Conservation (phyloP, 1,140 invertebrate species). For the Rhopalosiphum maidis region DNA sequence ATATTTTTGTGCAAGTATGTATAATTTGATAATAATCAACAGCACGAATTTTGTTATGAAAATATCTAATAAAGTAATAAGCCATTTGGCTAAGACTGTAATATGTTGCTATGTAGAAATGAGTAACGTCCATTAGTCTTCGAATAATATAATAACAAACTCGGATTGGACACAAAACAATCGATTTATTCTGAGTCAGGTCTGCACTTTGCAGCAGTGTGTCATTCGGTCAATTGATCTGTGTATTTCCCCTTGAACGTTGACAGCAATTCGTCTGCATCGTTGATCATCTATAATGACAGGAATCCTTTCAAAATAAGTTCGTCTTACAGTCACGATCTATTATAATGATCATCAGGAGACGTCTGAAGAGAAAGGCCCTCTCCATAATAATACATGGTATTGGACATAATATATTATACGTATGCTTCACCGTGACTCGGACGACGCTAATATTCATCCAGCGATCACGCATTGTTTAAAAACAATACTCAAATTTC, state of each 20-base stretch:
- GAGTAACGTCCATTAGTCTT: not conserved
- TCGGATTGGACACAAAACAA: not conserved
- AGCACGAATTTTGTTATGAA: constrained; percentile 20
- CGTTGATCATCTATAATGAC: not conserved
- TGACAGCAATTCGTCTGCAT: not conserved
- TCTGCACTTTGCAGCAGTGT: not conserved
- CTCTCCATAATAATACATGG: not conserved
- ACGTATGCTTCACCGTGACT: not conserved
- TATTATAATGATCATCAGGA: not conserved
- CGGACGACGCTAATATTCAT: not conserved
- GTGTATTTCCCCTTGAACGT: not conserved
- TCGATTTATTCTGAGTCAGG: not conserved
- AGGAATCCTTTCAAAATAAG: not conserved
- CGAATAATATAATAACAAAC: not conserved
- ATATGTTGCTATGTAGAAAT: not conserved
- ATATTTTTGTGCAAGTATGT: not conserved
- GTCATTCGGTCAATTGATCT: constrained; percentile 37
- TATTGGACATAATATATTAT: not conserved
- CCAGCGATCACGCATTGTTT: not conserved
- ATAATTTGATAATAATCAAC: constrained; percentile 36
- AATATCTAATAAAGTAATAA: not conserved
- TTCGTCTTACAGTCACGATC: constrained; percentile 23
- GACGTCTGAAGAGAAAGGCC: constrained; percentile 11
- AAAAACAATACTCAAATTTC: not conserved
- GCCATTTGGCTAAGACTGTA: not conserved